Percentiles rank a stretch among this genome's conserved stretches.
phyloP scores from a whole-genome alignment of 2,797 vertebrate genomes.

The Decapterus maruadsi region DNA sequence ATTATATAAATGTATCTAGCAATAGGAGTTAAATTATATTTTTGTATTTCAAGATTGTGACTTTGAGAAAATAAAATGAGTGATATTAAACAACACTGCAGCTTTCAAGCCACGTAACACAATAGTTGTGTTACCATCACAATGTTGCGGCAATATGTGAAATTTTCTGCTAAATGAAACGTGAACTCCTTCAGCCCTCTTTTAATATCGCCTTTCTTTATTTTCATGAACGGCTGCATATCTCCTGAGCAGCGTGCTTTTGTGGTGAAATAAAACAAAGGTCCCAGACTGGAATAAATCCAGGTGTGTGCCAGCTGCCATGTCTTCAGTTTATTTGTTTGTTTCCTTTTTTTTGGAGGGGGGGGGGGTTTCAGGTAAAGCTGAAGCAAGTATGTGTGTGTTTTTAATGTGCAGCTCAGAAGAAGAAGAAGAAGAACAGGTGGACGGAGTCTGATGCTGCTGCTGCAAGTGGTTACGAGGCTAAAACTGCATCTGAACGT shows the following conservation, averaged over 20 bases:
- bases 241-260: neutral
- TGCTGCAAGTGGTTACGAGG: neutral
- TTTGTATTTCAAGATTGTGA: too few relatives aligned
- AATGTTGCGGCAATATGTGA: neutral
- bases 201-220: too few relatives aligned
- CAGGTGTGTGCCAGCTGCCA: neutral
- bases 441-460: conserved; percentile 3
- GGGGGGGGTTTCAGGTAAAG: neutral
- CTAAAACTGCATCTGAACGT: neutral
- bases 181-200: too few relatives aligned
- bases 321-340: neutral
- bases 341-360: too few relatives aligned
- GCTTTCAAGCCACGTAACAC: neutral
- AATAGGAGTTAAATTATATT: too few relatives aligned
- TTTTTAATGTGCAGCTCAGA: neutral
- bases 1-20: too few relatives aligned
- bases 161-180: too few relatives aligned
- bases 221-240: neutral
- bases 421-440: neutral
- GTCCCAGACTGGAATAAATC: too few relatives aligned
- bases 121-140: neutral
- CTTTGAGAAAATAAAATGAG: too few relatives aligned
- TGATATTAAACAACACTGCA: too few relatives aligned
- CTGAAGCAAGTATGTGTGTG: neutral
- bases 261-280: neutral